Conservation (phyloP, 2,113 vertebrate species). For the Lota lota region DNA sequence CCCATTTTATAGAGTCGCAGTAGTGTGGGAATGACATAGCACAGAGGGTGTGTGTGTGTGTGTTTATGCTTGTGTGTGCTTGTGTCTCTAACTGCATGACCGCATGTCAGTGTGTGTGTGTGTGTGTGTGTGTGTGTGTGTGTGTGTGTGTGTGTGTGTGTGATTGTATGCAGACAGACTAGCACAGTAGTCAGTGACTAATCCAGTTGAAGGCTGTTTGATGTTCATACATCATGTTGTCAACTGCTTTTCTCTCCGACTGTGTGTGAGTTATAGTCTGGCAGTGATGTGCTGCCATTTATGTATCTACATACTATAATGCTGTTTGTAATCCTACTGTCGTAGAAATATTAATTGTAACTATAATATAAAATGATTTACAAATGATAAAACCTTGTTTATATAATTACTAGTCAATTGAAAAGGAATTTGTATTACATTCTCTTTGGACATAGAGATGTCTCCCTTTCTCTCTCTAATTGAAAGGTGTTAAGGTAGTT, state of each 20-base stretch:
- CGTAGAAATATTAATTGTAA: no score
- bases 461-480: no score
- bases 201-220: neutral
- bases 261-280: no score
- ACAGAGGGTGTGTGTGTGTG: slow-evolving; percentile 27
- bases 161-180: neutral
- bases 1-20: slow-evolving; percentile 64
- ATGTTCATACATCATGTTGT: neutral
- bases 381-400: no score
- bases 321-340: neutral
- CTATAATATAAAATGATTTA: no score
- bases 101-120: neutral
- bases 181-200: neutral
- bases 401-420: no score
- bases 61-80: slow-evolving; percentile 20
- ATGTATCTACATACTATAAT: neutral
- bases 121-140: slow-evolving; percentile 1
- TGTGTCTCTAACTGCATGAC: slow-evolving; percentile 72
- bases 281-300: no score
- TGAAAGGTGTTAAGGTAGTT: no score
- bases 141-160: neutral
- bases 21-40: slow-evolving; percentile 53
- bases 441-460: no score
- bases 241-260: neutral
- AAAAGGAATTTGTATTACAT: no score